phyloP scores from a whole-genome alignment of 1,140 invertebrate genomes.

The Gonatopus flavifemur region DNA sequence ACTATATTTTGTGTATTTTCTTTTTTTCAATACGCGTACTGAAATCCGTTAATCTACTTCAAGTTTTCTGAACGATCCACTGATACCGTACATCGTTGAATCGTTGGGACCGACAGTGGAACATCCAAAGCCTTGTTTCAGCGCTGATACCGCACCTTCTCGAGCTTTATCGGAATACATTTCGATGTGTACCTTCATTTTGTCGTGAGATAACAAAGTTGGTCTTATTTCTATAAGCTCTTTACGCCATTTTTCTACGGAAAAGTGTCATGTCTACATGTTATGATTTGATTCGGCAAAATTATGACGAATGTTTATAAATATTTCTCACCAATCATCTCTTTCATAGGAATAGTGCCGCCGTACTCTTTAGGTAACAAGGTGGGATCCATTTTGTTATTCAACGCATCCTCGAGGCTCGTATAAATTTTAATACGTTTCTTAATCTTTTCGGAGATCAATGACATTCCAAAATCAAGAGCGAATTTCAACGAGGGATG shows the following conservation, averaged over 20 bases:
- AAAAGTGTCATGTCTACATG: background rate
- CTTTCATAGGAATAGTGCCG: slow-evolving; percentile 75
- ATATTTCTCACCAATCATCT: slow-evolving; percentile 75
- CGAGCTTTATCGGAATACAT: slow-evolving; percentile 69
- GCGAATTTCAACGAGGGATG: slow-evolving; percentile 77
- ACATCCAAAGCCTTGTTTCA: slow-evolving; percentile 59
- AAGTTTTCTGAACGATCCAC: slow-evolving; percentile 76
- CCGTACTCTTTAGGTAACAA: slow-evolving; percentile 81
- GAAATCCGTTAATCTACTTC: slow-evolving; percentile 67
- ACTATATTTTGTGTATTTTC: too few relatives aligned
- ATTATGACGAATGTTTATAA: background rate
- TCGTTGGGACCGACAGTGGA: slow-evolving; percentile 62
- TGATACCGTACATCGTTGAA: slow-evolving; percentile 66
- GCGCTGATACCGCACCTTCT: slow-evolving; percentile 71
- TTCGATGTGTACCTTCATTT: slow-evolving; percentile 65
- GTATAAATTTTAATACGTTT: slow-evolving; percentile 74
- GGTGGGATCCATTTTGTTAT: slow-evolving; percentile 64
- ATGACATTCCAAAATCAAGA: slow-evolving; percentile 75
- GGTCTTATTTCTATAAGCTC: slow-evolving; percentile 64
- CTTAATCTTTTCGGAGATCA: slow-evolving; percentile 81
- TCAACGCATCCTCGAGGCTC: slow-evolving; percentile 61
- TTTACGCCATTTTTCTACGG: slow-evolving; percentile 65
- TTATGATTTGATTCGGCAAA: too few relatives aligned
- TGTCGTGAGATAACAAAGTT: slow-evolving; percentile 63
- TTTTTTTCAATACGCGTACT: background rate